These are phyloP conservation scores for Xiphorhynchus elegans DNA, from an alignment of 2,113 vertebrate genomes.

Conservation along the genomic window DNA sequence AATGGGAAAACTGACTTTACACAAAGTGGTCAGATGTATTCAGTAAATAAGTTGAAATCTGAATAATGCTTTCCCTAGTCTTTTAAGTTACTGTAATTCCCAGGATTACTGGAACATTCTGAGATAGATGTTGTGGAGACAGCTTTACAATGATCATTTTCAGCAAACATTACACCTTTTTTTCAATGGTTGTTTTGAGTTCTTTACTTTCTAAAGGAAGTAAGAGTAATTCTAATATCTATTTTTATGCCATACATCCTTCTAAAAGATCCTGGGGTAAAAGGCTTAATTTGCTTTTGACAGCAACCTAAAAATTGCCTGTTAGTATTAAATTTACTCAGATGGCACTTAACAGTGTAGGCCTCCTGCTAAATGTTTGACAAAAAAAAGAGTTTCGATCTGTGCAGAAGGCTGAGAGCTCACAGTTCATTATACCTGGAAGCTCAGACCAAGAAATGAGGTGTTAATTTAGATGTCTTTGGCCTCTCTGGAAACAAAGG, in stretches of 20 bases:
- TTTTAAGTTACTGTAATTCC: not conserved
- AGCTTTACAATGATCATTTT: not conserved
- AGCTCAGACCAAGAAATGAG: not conserved
- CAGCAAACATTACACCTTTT: not conserved
- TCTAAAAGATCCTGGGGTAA: not conserved
- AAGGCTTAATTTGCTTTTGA: not conserved
- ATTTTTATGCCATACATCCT: not conserved
- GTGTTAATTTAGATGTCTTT: not conserved
- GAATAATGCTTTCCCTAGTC: not conserved
- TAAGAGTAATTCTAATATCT: not conserved
- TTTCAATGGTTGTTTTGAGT: not conserved
- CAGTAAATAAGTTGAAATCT: not conserved
- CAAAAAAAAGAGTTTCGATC: not conserved
- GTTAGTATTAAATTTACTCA: not conserved
- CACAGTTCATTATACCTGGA: not conserved
- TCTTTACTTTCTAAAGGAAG: not conserved
- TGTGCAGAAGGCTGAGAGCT: not conserved
- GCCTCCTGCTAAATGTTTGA: not conserved
- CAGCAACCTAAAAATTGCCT: not conserved
- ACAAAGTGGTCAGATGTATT: not conserved
- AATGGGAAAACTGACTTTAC: conserved; percentile 32
- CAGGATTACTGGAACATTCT: not conserved
- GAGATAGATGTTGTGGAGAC: not conserved
- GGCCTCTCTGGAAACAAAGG: not conserved
- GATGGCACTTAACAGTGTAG: not conserved